Evolutionary conservation across 2,797 vertebrate genomes (phyloP).

Genomic region (Sebastes vulpes): DNA sequence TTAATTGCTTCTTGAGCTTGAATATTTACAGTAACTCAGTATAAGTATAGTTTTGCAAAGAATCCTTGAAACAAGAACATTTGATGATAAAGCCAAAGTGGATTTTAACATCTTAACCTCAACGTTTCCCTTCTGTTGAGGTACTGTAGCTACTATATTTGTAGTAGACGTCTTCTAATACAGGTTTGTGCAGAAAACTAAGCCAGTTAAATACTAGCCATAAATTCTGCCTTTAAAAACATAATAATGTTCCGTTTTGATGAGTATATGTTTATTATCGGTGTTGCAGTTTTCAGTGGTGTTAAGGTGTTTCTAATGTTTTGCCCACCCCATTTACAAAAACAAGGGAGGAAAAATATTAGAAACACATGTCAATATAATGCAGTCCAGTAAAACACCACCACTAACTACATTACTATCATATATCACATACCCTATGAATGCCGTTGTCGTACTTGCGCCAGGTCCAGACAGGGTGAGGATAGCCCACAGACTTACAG

Average conservation of each 20-base stretch:
- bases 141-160: background rate
- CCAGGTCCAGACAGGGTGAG: constrained; percentile 94
- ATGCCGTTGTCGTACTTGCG: constrained; percentile 87
- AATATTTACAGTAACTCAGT: background rate
- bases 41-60: background rate
- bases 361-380: background rate
- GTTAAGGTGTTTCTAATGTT: background rate
- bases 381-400: background rate
- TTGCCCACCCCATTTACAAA: background rate
- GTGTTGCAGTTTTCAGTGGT: fast-evolving
- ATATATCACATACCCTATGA: constrained; percentile 82
- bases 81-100: constrained; percentile 9
- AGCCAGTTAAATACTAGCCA: background rate
- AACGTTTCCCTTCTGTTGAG: background rate
- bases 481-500: constrained; percentile 96
- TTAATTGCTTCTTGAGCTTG: background rate
- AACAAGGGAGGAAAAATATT: background rate
- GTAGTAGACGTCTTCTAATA: background rate
- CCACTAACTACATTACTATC: background rate
- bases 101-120: constrained; percentile 19
- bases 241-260: background rate
- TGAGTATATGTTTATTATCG: background rate
- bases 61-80: background rate
- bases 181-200: background rate
- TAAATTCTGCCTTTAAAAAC: background rate